Conservation (phyloP, 2,113 vertebrate species). For the Actenoides lindsayi region DNA sequence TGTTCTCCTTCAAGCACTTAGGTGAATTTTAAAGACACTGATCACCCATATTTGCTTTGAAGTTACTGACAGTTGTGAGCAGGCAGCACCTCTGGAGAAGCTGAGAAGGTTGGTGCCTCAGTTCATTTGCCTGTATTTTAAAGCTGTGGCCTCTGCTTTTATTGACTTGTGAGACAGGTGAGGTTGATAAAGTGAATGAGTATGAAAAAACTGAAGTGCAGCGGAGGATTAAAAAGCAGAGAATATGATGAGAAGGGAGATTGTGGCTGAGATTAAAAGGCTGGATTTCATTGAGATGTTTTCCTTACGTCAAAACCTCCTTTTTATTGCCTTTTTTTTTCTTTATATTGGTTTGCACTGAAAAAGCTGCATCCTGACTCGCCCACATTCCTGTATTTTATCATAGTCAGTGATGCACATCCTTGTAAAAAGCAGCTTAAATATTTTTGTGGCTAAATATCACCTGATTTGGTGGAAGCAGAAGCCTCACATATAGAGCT, state of each 20-base stretch:
- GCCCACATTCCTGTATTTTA: constrained; percentile 36
- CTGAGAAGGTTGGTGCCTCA: not conserved
- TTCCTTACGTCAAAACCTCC: constrained; percentile 28
- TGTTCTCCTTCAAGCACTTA: not conserved
- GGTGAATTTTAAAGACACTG: not conserved
- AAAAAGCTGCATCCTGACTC: constrained; percentile 48
- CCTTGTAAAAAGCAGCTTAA: constrained; percentile 33
- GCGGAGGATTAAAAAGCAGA: constrained; percentile 23
- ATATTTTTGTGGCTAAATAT: constrained; percentile 25
- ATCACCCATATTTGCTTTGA: not conserved
- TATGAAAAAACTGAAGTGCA: not conserved
- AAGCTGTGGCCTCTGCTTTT: not conserved
- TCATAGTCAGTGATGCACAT: not conserved
- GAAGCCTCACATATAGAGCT: not conserved
- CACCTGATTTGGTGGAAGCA: constrained; percentile 11
- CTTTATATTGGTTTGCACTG: not conserved
- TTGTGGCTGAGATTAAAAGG: constrained; percentile 18
- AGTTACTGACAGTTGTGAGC: not conserved
- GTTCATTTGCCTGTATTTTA: not conserved
- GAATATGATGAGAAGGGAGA: constrained; percentile 21
- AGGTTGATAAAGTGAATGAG: constrained; percentile 40
- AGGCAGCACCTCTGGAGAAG: not conserved
- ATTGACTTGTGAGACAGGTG: constrained; percentile 43
- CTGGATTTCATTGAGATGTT: constrained; percentile 29
- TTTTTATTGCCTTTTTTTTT: constrained; percentile 27